Evolutionary conservation across 1,140 invertebrate genomes (phyloP), one percentile per base, ranked within the genome.

Genomic region (Caenorhabditis latens): DNA sequence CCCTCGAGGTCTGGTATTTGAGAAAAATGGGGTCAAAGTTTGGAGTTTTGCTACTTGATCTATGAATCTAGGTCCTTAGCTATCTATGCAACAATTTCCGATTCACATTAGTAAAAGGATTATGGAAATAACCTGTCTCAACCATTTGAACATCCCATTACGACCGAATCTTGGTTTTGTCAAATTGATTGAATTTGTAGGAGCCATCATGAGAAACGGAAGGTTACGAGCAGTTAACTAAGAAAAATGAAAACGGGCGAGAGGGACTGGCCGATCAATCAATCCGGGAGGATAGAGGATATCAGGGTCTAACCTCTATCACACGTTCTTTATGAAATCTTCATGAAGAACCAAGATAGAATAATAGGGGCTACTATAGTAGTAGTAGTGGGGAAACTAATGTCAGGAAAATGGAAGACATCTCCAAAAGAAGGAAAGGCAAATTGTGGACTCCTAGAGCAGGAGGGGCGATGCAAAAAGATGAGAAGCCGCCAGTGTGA

Each of bases 381-480:
- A 4, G 50, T 53, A 53, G 50, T 53, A 50, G 50, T 14, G 4
- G 5, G 16, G 50, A 53, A 53, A 53, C 50, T 53, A 53, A 53
- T 32, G 32, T 32, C 32, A 53, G 3, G 50, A 53, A 53, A 53
- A 16, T 11, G 16, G 50, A 53, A 50, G 50, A 16, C 50, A 9
- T 50, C 14, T 13, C 14, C 1, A 16, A 50, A 50, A 16, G 14
- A 4, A 50, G 50, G 50, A 53, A 53, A 53, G 50, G 50, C 21
- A 63, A 32, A 9, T 21, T n/a, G 19, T 11, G 11, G 61, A 32
- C 61, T 32, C 61, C 32, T 63, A 14, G 9, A 24, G 61, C 61
- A 63, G 61, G 40, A 63, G 61, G 24, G n/a, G 40, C 11, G 24
- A 63, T n/a, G n/a, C n/a, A 63, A 63, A 63, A 63, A 63, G 61